Percentiles rank a stretch among this genome's conserved stretches.
Evolutionary conservation across 2,888 invertebrate genomes (phyloP).

Genomic region (Linnaemya vulpina): DNA sequence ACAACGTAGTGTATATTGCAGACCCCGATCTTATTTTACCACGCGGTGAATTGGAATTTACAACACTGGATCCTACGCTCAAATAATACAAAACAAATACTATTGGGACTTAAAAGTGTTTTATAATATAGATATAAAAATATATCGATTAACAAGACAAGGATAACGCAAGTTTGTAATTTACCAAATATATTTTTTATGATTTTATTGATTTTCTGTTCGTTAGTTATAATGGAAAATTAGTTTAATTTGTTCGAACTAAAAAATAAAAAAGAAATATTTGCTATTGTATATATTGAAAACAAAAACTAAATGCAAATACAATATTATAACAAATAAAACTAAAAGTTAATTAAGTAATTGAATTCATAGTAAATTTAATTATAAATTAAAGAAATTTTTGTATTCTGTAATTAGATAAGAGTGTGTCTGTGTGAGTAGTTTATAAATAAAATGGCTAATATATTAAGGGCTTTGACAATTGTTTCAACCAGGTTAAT

Average conservation of each 20-base stretch:
- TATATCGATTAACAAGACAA: constrained; percentile 7
- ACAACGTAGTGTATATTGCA: constrained; percentile 83
- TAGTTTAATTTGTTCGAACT: constrained; percentile 10
- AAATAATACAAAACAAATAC: constrained; percentile 74
- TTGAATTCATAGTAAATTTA: constrained; percentile 46
- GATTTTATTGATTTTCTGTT: constrained; percentile 29
- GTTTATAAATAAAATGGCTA: constrained; percentile 9
- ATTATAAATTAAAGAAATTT: constrained; percentile 30
- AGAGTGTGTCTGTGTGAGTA: constrained; percentile 27
- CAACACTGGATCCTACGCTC: constrained; percentile 82
- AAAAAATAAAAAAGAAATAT: background rate
- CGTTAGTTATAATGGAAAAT: background rate
- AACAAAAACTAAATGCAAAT: background rate
- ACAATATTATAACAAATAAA: constrained; percentile 16
- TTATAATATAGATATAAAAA: background rate
- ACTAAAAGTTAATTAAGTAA: constrained; percentile 43
- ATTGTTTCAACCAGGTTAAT: background rate
- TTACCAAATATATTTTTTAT: constrained; percentile 25
- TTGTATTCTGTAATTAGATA: constrained; percentile 48
- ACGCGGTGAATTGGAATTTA: constrained; percentile 83
- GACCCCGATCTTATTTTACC: constrained; percentile 83
- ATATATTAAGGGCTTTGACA: background rate
- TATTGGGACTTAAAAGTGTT: constrained; percentile 34
- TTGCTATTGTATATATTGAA: constrained; percentile 40
- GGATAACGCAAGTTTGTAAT: constrained; percentile 28